Base-by-base conservation (phyloP, 2,113 vertebrate species). In the Epinephelus moara region DNA sequence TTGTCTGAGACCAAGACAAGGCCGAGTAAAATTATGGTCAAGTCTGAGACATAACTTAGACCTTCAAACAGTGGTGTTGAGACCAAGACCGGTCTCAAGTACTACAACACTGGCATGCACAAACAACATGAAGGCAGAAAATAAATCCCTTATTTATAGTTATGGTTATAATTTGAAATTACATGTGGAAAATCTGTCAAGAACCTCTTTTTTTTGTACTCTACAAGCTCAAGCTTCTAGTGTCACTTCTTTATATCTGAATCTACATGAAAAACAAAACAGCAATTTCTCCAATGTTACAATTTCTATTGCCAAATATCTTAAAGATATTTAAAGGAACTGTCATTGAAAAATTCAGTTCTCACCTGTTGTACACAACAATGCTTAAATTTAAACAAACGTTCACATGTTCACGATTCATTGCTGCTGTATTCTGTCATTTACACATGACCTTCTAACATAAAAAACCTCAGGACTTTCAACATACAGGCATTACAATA, bases 401-500 rank as follows among this genome's bases (percentile, higher is more conserved):
- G 42, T 62, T 37, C 17, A 23, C 27, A 37, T 3, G 62, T 18
- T 66, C 18, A 25, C 64, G 27, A n/a, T 13, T 25, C 10, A 13
- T 14, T 27, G 52, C 27, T 30, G 33, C 33, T n/a, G 13, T 13
- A 14, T 25, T 45, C 50, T 60, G 42, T 52, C 6, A 72, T 75
- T 88, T 61, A 66, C 47, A 52, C 21, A 10, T 27, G 13, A 80
- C 78, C 81, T 85, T 87, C 75, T 64, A 33, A 49, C 21, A 6
- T 14, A 11, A 49, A 30, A 60, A 67, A 75, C 52, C 45, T 68
- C 66, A 14, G 50, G 62, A 81, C 74, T 56, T 70, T 78, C 7
- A 67, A 53, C 68, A 40, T 10, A 63, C 42, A 63, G 12, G 11
- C 63, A 45, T 70, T 55, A 19, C 19, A 55, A 30, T 55, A 82